Base-by-base conservation (phyloP, 1,140 invertebrate species). In the Fopius arisanus region DNA sequence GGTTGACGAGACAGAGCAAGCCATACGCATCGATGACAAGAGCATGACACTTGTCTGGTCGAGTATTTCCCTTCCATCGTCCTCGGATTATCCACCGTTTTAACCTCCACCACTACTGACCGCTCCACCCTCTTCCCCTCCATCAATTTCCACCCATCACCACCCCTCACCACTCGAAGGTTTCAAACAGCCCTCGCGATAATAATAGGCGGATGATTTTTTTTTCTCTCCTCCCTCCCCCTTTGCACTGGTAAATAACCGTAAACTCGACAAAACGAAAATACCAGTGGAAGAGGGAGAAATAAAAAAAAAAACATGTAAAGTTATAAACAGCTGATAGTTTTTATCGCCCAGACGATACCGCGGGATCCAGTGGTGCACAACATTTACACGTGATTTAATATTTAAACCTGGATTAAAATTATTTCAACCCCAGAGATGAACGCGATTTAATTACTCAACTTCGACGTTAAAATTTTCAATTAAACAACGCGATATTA, bases 61-160 rank as follows among this genome's bases (percentile, higher is more conserved):
- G 62, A 65, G n/a, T 65, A n/a, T 19, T 12, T 65, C 28, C 28
- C 23, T 28, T 33, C n/a, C 16, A 19, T 2, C 12, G 14, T 16
- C 29, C 62, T 65, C 62, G 29, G 28, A 65, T 65, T 65, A 65
- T 65, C 62, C 28, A 65, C 29, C 12, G 28, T 65, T 65, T 65
- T 6, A 65, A 65, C 16, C 62, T 65, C 29, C 10, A 19, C 83
- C 86, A 86, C 82, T 82, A 81, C 85, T 86, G 81, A 80, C 82
- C 67, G 48, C 37, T 21, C 67, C 82, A 81, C 81, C 79, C 40
- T 16, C 33, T 59, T 59, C 23, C 54, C 54, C 23, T 26, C 54
- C 23, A 59, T 3, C 33, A 37, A 37, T 37, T 37, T 12, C 23
- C 54, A 7, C 23, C 23, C 54, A 23, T 5, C 54, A 5, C 16